These are phyloP conservation scores for Enteromius mattozi DNA, from an alignment of 2,797 vertebrate genomes.

Conservation along the genomic window DNA sequence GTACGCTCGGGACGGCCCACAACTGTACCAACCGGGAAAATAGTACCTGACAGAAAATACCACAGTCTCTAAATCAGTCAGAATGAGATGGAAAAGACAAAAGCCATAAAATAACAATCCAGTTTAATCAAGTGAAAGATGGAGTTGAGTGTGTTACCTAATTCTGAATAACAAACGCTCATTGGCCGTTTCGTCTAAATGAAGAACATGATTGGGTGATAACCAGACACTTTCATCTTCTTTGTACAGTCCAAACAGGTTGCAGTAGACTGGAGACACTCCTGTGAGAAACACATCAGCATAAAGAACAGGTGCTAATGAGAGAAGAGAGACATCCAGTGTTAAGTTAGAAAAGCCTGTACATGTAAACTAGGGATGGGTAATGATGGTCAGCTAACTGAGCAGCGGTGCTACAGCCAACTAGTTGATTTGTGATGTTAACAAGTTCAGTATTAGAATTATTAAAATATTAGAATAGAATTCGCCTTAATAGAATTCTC, in stretches of 20 bases:
- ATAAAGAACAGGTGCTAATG: background rate
- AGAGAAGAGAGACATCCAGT: slow-evolving; percentile 1
- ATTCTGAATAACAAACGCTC: slow-evolving; percentile 87
- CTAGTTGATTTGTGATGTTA: background rate
- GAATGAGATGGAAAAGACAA: background rate
- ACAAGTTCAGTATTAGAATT: background rate
- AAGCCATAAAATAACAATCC: background rate
- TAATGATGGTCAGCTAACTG: background rate
- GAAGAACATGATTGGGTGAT: slow-evolving; percentile 91
- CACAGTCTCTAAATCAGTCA: background rate
- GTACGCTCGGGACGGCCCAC: slow-evolving; percentile 81
- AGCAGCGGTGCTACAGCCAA: background rate
- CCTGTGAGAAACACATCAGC: slow-evolving; percentile 59
- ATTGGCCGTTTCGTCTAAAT: slow-evolving; percentile 79
- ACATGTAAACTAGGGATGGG: background rate
- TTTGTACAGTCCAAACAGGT: slow-evolving; percentile 91
- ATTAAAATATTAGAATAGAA: background rate
- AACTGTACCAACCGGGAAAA: slow-evolving; percentile 93
- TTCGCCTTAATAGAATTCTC: background rate
- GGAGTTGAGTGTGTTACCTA: slow-evolving; percentile 68
- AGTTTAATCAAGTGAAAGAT: background rate
- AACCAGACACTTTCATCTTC: slow-evolving; percentile 90
- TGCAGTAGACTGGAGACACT: slow-evolving; percentile 89
- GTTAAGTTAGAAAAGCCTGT: background rate
- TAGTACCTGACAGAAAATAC: slow-evolving; percentile 82